A percentile compares a stretch with the other conserved stretches of the same genome.
phyloP scores from a whole-genome alignment of 2,888 invertebrate species.

The Chaetogeoica ovagalla region DNA sequence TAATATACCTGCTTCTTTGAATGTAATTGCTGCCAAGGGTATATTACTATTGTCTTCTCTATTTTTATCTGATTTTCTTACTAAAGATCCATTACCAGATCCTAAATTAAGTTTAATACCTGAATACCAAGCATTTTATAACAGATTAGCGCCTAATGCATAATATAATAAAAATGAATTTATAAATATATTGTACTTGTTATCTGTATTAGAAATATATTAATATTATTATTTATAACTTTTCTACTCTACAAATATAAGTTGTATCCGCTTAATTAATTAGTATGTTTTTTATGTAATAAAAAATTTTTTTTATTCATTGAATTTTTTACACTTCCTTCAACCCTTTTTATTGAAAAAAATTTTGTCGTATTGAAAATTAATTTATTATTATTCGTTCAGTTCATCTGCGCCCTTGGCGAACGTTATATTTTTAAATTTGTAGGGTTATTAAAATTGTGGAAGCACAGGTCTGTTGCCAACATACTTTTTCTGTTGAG shows the following conservation, averaged over 20 bases:
- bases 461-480: too few species aligned
- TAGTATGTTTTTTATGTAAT: not conserved
- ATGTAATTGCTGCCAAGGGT: conserved; percentile 63
- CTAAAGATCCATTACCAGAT: conserved; percentile 55
- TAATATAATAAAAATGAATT: not conserved
- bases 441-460: too few species aligned
- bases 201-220: conserved; percentile 5
- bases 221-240: conserved; percentile 10
- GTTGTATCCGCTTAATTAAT: not conserved
- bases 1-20: conserved; percentile 64
- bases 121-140: conserved; percentile 46
- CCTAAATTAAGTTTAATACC: conserved; percentile 44
- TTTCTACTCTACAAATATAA: not conserved
- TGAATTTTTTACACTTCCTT: too few species aligned
- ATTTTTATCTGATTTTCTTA: conserved; percentile 67
- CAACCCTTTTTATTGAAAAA: too few species aligned
- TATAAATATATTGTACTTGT: not conserved
- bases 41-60: conserved; percentile 69
- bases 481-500: too few species aligned
- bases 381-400: too few species aligned
- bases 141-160: conserved; percentile 36
- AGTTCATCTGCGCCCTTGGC: too few species aligned
- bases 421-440: too few species aligned
- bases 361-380: too few species aligned
- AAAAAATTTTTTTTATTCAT: not conserved